Evolutionary conservation across 92 coral and sea anemone species (phyloP), one percentile per base, ranked within the genome.

Genomic region (Epizoanthus rinbou): DNA sequence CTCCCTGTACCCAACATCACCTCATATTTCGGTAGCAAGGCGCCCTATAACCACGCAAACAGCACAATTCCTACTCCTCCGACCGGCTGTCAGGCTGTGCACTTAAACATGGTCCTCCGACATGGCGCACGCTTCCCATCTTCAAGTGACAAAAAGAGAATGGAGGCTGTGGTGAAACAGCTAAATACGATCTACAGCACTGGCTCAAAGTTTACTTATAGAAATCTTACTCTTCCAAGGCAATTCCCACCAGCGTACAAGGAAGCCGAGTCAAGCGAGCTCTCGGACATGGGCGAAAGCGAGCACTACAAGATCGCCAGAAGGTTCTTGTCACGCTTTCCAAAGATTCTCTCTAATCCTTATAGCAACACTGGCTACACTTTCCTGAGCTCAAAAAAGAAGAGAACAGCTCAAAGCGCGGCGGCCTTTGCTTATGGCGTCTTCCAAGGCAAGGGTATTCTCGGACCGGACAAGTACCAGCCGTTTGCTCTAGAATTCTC

Each of bases 101-200:
- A 92, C 37, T 50, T 94, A 25, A 94, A 94, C 68, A 89, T 94
- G 94, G 80, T 94, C 0, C 22, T 92, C 43, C 90, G 97, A 4
- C 98, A 94, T 78, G 97, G 97, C 1, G 86, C 96, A 22, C 86
- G 98, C 33, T 92, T 74, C 79, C 98, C 98, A 56, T 83, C 89
- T 31, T 80, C 64, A 35, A 85, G 87, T 13, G 90, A 88, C 60
- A 86, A 67, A 54, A 79, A 68, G 18, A 87, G 52, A 39, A 59
- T 86, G 17, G 79, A 68, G 22, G 62, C 28, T 37, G 50, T 92
- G 45, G 86, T 95, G 11, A 67, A 84, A 47, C 76, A 70, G 65
- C 82, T 95, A 6, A 88, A 95, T 69, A 7, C 74, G 66, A 63
- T 87, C 60, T 85, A 90, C 88, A 73, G 62, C 56, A 19, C 11